Percentiles rank a stretch among this genome's conserved stretches.
Conservation (phyloP, 2,888 invertebrate species). For the Norana najaformis region DNA sequence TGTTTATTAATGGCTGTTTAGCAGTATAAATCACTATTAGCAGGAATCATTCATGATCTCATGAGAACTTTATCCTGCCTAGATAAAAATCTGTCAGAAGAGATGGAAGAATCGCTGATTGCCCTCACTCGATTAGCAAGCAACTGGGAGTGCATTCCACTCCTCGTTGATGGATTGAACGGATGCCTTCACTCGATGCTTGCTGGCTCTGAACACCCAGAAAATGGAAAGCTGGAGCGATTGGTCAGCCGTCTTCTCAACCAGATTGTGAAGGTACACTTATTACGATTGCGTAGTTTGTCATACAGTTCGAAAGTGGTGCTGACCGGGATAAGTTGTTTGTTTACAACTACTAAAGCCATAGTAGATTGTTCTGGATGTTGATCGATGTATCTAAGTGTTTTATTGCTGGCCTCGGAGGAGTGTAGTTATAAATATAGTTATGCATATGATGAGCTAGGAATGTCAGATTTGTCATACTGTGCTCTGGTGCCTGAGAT, state of each 20-base stretch:
- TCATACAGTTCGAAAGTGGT: neutral
- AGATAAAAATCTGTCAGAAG: conserved; percentile 48
- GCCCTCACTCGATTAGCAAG: conserved; percentile 67
- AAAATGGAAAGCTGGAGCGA: conserved; percentile 36
- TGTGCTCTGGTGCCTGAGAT: neutral
- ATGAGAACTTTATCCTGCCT: neutral
- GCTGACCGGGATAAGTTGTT: neutral
- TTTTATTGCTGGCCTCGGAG: neutral
- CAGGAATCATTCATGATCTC: neutral
- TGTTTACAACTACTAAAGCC: neutral
- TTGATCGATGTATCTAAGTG: neutral
- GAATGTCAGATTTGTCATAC: neutral
- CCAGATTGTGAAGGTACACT: conserved; percentile 37
- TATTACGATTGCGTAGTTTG: neutral
- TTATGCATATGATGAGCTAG: neutral
- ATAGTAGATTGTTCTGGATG: neutral
- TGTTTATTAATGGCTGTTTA: neutral
- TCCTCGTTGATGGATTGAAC: conserved; percentile 64
- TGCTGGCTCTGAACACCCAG: conserved; percentile 28
- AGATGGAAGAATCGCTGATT: conserved; percentile 65
- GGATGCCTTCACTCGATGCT: conserved; percentile 40
- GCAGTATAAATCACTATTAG: neutral
- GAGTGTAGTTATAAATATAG: neutral
- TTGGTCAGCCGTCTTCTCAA: conserved; percentile 34
- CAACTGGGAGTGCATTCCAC: conserved; percentile 68